A percentile compares a stretch with the other conserved stretches of the same genome.
These are phyloP conservation scores for Lordiphosa andalusiaca DNA, from an alignment of 2,888 invertebrate genomes.

Conservation along the genomic window DNA sequence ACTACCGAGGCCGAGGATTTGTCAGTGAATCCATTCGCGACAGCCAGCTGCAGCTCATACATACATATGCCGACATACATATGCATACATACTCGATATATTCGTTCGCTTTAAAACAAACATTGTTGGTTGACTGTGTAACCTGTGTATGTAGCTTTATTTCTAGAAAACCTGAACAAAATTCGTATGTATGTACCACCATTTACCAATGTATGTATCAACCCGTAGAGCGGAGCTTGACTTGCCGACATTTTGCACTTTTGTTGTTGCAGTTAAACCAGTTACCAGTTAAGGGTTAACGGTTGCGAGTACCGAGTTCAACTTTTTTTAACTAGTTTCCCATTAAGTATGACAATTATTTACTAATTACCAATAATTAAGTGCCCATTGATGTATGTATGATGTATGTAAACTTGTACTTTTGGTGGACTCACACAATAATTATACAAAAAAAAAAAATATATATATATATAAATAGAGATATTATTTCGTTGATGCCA, in stretches of 20 bases:
- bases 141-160: conserved; percentile 40
- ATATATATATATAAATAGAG: no score
- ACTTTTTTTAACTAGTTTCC: conserved; percentile 5
- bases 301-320: conserved; percentile 10
- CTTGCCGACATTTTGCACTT: conserved; percentile 43
- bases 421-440: neutral
- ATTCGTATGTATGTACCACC: neutral
- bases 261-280: conserved; percentile 42
- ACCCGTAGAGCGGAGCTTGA: conserved; percentile 40
- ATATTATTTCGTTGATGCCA: conserved; percentile 9
- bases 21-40: no score
- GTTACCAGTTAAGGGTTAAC: conserved; percentile 28
- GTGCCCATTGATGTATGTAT: conserved; percentile 37
- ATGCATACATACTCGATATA: conserved; percentile 20
- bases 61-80: conserved; percentile 15
- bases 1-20: no score
- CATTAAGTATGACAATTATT: neutral
- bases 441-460: neutral
- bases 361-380: conserved; percentile 22
- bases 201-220: conserved; percentile 34
- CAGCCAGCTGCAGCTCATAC: no score
- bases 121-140: conserved; percentile 4
- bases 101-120: conserved; percentile 1
- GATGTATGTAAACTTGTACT: conserved; percentile 11
- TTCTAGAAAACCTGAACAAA: conserved; percentile 19